These are phyloP conservation scores for Apteryx mantelli DNA, from an alignment of 2,113 vertebrate genomes.

Conservation along the genomic window DNA sequence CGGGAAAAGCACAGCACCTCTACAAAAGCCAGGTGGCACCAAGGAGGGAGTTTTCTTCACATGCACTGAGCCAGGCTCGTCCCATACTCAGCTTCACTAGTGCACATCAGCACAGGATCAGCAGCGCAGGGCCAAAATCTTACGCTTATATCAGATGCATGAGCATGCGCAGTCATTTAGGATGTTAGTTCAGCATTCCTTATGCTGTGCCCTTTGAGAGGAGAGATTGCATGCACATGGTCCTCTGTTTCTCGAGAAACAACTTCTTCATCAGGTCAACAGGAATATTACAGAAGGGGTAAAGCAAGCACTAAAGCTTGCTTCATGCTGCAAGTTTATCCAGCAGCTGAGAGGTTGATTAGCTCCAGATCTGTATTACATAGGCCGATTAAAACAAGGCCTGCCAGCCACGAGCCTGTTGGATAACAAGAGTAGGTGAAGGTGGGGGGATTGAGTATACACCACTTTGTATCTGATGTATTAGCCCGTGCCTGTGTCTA, in stretches of 20 bases:
- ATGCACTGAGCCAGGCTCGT: accelerated
- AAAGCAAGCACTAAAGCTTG: not conserved
- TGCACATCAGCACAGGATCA: not conserved
- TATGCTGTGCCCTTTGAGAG: accelerated
- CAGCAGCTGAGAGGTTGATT: not conserved
- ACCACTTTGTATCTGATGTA: not conserved
- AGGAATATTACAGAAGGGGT: not conserved
- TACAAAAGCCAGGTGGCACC: not conserved
- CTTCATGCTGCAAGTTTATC: not conserved
- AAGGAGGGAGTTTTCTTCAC: not conserved
- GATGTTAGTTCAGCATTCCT: not conserved
- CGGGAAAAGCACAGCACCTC: not conserved
- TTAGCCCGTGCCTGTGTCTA: not conserved
- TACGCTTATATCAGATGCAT: accelerated
- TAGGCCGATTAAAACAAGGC: not conserved
- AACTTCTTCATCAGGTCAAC: not conserved
- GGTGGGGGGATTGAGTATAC: accelerated
- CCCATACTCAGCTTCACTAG: not conserved
- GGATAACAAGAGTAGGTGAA: not conserved
- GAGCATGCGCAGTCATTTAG: not conserved
- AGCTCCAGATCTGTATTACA: not conserved
- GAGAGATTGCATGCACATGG: not conserved
- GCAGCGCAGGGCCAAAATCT: not conserved
- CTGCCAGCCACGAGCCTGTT: not conserved
- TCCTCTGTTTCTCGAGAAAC: not conserved